Conservation (phyloP, 53 echinoderm and acorn worm species). For the Astropecten irregularis region DNA sequence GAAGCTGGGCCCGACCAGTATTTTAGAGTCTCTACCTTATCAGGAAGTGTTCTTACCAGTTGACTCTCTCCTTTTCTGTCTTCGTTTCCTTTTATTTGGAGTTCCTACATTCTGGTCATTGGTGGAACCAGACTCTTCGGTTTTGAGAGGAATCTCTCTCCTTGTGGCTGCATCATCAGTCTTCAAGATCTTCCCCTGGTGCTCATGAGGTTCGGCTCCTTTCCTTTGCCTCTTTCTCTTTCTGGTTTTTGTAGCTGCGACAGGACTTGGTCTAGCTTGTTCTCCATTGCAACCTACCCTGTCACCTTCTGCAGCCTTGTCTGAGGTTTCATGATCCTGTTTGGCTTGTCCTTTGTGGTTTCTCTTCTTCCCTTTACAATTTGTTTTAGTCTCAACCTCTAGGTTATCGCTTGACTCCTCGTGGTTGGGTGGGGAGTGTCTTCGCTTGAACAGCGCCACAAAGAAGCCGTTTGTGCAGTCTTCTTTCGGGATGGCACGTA, state of each 20-base stretch:
- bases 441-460: constrained; percentile 80
- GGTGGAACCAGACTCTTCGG: no score
- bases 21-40: no score
- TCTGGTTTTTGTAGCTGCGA: no score
- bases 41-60: no score
- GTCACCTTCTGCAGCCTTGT: neutral
- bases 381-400: neutral
- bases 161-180: neutral
- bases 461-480: constrained; percentile 93
- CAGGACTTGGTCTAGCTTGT: no score
- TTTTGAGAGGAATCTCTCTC: no score
- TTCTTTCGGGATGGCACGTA: constrained; percentile 66
- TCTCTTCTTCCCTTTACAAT: neutral
- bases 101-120: no score
- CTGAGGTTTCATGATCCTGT: neutral
- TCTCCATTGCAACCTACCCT: neutral
- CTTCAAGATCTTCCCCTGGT: neutral
- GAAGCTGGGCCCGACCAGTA: no score
- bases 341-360: neutral
- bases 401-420: neutral
- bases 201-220: neutral
- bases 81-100: no score
- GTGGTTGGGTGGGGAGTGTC: neutral
- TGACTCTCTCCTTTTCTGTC: no score
- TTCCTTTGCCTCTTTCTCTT: constrained; percentile 2